Evolutionary conservation across 2,888 invertebrate genomes (phyloP), one percentile per base, ranked within the genome.

Genomic region (Xestia rhomboidea): DNA sequence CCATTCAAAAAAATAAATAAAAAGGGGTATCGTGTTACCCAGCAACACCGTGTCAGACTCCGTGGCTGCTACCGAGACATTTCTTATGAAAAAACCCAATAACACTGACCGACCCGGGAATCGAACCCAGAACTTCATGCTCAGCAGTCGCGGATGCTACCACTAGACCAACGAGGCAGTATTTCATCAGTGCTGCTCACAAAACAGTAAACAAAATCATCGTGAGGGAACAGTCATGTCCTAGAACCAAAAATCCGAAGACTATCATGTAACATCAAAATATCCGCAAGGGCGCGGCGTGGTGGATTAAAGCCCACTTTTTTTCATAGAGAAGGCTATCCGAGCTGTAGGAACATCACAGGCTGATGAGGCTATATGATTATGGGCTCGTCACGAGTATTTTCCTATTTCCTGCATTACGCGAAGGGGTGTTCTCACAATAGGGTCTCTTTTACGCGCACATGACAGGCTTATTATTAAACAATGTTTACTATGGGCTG

Each of bases 401-500:
- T 81, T 41, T 21, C 63, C 38, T 57, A 72, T 72, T 79, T 54
- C 44, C 44, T 30, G 24, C 34, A 18, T 62, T 34, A 60, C 15
- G 21, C 18, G 18, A 30, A 27, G 49, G 57, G 44, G 51, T 51
- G 15, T 44, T 63, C 7, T 44, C 34, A 76, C 51, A 76, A 76
- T 44, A 15, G 44, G 8, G 38, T 57, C 46, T 38, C 24, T 64
- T 64, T 46, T 44, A 44, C 34, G 7, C 7, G 41, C 62, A 30
- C 24, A 21, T 30, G 73, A 73, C 54, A 18, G 44, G 30, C n/a
- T 73, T 34, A 30, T 54, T 38, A 44, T 34, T 44, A 15, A 15
- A 44, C 30, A 71, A 41, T 51, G 27, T 38, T 75, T 3, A 24
- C 27, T 27, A 7, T 51, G 3, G n/a, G 7, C 34, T 34, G 15